Evolutionary conservation across 2,888 invertebrate species (phyloP), one percentile per base, ranked within the genome.

Genomic region (Proisotoma minuta): DNA sequence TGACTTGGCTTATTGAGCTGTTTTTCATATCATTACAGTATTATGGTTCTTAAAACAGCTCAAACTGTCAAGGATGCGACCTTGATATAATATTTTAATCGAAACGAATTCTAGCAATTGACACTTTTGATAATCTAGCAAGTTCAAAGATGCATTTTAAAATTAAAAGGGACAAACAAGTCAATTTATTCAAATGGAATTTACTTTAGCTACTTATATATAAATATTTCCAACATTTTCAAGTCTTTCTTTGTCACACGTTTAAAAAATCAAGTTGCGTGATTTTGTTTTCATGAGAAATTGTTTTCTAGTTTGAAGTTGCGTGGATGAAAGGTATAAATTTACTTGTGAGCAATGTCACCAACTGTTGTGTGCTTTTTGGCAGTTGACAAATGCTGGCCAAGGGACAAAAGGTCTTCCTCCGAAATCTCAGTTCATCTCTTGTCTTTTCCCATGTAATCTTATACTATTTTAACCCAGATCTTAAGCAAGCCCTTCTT

Each of bases 1-100:
- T n/a, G n/a, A n/a, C n/a, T n/a, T n/a, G n/a, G n/a, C n/a, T n/a
- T n/a, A n/a, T n/a, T n/a, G n/a, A n/a, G n/a, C n/a, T n/a, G n/a
- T n/a, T n/a, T n/a, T n/a, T n/a, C n/a, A n/a, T n/a, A n/a, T n/a
- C n/a, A n/a, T n/a, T n/a, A n/a, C n/a, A n/a, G n/a, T n/a, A n/a
- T n/a, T n/a, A n/a, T n/a, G n/a, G n/a, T 27, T 23, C 4, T 20
- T 27, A 10, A 27, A 8, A 51, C 28, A 12, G 26, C 27, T 27
- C 51, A 51, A 51, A 24, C 51, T 51, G 51, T 51, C 51, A 51
- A 51, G 51, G 51, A 51, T 51, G 51, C 51, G 51, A 51, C 51
- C 51, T 51, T 51, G 51, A 27, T 51, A 27, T 27, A 27, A 5
- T 43, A 43, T 20, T n/a, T 43, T 15, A 43, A n/a, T 43, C 4